Conservation (phyloP, 2,888 invertebrate genomes). For the Alsophila aescularia region DNA sequence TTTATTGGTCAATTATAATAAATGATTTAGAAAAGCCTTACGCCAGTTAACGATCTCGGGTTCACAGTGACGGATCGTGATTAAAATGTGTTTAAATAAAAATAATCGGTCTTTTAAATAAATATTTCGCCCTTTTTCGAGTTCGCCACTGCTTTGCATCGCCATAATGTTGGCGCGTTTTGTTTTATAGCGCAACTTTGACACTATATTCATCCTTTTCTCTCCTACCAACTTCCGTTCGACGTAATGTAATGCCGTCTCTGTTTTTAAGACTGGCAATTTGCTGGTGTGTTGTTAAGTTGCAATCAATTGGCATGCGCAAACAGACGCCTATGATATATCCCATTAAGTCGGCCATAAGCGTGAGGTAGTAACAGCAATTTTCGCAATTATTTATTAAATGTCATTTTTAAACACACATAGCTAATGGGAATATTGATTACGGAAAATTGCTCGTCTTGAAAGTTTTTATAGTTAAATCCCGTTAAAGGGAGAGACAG, state of each 20-base stretch:
- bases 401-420: constrained; percentile 19
- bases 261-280: constrained; percentile 64
- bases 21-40: constrained; percentile 63
- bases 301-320: constrained; percentile 85
- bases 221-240: constrained; percentile 10
- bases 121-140: constrained; percentile 59
- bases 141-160: constrained; percentile 58
- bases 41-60: constrained; percentile 54
- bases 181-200: constrained; percentile 32
- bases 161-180: constrained; percentile 59
- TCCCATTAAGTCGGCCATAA: constrained; percentile 76
- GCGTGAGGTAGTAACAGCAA: constrained; percentile 55
- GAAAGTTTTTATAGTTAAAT: neutral
- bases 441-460: constrained; percentile 4
- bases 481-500: neutral
- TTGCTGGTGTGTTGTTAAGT: constrained; percentile 82
- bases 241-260: constrained; percentile 44
- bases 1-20: constrained; percentile 76
- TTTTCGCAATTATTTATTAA: constrained; percentile 39
- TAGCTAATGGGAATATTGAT: constrained; percentile 15
- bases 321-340: constrained; percentile 85
- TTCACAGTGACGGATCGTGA: constrained; percentile 52
- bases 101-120: constrained; percentile 74
- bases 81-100: constrained; percentile 74
- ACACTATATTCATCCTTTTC: constrained; percentile 46